A percentile compares a stretch with the other conserved stretches of the same genome.
These are phyloP conservation scores for Philereme vetulata DNA, from an alignment of 2,888 invertebrate species.

Conservation along the genomic window DNA sequence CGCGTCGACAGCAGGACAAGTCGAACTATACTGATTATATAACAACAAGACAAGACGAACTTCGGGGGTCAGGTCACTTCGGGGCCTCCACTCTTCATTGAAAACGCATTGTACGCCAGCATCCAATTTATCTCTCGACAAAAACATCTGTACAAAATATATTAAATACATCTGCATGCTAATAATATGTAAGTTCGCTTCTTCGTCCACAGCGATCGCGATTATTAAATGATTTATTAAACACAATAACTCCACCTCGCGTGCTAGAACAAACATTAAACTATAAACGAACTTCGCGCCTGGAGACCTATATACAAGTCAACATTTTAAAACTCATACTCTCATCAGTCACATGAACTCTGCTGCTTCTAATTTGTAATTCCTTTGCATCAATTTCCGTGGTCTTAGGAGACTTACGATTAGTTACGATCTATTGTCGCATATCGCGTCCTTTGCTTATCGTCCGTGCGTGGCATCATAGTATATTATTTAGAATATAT, in stretches of 20 bases:
- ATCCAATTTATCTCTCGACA: conserved; percentile 85
- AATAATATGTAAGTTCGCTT: conserved; percentile 81
- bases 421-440: conserved; percentile 72
- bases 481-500: conserved; percentile 69
- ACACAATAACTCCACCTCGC: conserved; percentile 81
- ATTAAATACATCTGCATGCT: conserved; percentile 85
- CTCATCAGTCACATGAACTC: conserved; percentile 62
- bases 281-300: conserved; percentile 55
- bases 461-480: conserved; percentile 81
- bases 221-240: conserved; percentile 79
- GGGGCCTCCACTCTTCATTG: conserved; percentile 77
- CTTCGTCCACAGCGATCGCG: conserved; percentile 82
- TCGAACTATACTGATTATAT: conserved; percentile 48
- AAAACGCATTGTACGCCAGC: conserved; percentile 83
- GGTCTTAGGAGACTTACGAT: conserved; percentile 62
- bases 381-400: conserved; percentile 74
- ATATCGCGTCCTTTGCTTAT: conserved; percentile 81
- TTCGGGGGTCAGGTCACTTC: conserved; percentile 66
- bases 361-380: conserved; percentile 75
- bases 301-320: conserved; percentile 79
- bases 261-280: conserved; percentile 82
- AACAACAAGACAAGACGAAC: conserved; percentile 62
- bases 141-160: conserved; percentile 85
- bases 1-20: conserved; percentile 55
- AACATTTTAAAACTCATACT: conserved; percentile 74